Conservation (phyloP, 1,140 invertebrate genomes). For the Geopemphigus sp. region DNA sequence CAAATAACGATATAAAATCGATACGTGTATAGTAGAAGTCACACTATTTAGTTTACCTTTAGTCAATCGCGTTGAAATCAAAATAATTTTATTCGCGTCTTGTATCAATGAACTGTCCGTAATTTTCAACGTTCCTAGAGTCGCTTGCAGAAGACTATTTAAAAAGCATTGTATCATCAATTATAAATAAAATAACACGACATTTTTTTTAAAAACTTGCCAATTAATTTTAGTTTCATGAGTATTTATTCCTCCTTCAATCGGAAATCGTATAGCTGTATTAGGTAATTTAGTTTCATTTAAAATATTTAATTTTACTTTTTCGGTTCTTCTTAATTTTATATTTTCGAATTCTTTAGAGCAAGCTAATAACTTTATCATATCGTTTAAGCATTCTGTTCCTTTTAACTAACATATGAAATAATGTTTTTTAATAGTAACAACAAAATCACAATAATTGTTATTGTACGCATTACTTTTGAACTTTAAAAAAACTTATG, state of each 20-base stretch:
- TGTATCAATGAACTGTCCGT: constrained; percentile 66
- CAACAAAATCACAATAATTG: too few relatives aligned
- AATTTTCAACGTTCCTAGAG: constrained; percentile 68
- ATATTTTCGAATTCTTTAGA: constrained; percentile 65
- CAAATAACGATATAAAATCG: neutral
- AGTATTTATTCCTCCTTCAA: constrained; percentile 64
- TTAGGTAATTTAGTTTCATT: constrained; percentile 61
- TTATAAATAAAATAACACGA: neutral
- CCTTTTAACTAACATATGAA: constrained; percentile 56
- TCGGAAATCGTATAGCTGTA: constrained; percentile 61
- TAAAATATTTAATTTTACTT: constrained; percentile 62
- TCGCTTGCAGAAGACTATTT: constrained; percentile 58
- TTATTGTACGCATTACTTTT: too few relatives aligned
- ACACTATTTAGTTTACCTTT: constrained; percentile 61
- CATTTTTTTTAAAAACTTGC: constrained; percentile 55
- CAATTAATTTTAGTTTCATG: constrained; percentile 67
- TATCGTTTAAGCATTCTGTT: constrained; percentile 56
- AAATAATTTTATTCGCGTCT: constrained; percentile 69
- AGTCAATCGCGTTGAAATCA: constrained; percentile 65
- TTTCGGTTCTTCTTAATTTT: constrained; percentile 63
- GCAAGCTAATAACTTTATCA: constrained; percentile 58
- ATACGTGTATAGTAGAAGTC: neutral
- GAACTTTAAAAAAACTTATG: too few relatives aligned
- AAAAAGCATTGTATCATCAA: neutral
- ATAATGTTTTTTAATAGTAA: too few relatives aligned